Base-by-base conservation (phyloP, 2,113 vertebrate species). In the Nycticorax nycticorax region DNA sequence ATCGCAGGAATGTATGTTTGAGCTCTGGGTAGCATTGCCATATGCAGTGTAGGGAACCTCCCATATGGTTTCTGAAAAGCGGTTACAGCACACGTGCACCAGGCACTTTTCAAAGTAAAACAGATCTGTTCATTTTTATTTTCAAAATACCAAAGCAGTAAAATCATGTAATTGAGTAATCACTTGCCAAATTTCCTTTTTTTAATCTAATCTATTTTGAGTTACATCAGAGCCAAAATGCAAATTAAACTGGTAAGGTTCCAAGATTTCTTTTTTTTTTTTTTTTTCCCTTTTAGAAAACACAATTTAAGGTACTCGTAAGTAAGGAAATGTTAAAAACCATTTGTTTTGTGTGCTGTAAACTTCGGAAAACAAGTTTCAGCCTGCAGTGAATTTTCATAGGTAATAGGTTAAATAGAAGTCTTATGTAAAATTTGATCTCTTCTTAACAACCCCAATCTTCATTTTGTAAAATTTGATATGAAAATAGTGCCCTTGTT, bases 171-270 rank as follows among this genome's bases (percentile, higher is more conserved):
- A 97, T 96, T 97, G 97, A 98, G 97, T 98, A 98, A 98, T 98
- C 98, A 97, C 94, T 97, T 98, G 98, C 98, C 98, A 98, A 98
- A 98, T 97, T 98, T 98, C 92, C 94, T 97, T 97, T 98, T 98
- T 98, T 97, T 84, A 98, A 98, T 98, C 98, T 98, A 97, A 98
- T 98, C 97, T 98, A 98, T 98, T 98, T 97, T 97, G 97, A 98
- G 97, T 97, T 97, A 96, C 96, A 97, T 95, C 90, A 94, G 98
- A 96, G 98, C 96, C 97, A 97, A 98, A 98, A 98, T 98, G 98
- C 97, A 98, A 98, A 98, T 98, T 93, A 97, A 97, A 97, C 94
- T 98, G 97, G 97, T 95, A 91, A 55, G 85, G 79, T 98, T 98
- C 97, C 98, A 98, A 98, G 96, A 60, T 64, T 79, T 60, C 37